phyloP scores from a whole-genome alignment of 2,888 invertebrate genomes.

The Rhimphoctona megacephalus region DNA sequence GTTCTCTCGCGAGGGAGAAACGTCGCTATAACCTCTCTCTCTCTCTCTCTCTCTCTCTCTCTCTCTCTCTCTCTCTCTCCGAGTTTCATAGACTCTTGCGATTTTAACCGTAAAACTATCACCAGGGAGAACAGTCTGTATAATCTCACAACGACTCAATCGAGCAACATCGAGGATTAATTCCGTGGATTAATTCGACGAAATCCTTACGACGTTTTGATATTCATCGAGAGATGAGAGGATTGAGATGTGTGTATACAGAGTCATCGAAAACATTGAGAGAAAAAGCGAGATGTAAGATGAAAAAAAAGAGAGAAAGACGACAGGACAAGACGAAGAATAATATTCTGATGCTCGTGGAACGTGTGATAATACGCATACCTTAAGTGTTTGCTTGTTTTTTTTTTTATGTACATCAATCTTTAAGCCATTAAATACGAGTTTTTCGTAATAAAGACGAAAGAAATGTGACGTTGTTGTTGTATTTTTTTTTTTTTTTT shows the following conservation, averaged over 20 bases:
- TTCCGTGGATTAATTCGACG: conserved; percentile 73
- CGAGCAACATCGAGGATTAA: conserved; percentile 66
- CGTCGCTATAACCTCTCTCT: conserved; percentile 1
- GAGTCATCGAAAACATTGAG: conserved; percentile 44
- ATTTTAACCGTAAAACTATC: conserved; percentile 73
- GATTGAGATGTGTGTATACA: conserved; percentile 51
- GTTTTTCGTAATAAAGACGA: conserved; percentile 31
- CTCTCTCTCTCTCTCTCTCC: neutral
- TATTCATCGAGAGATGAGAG: conserved; percentile 59
- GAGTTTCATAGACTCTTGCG: conserved; percentile 75
- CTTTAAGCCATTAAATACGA: conserved; percentile 34
- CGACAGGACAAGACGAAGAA: conserved; percentile 26
- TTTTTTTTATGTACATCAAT: conserved; percentile 35
- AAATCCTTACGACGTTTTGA: conserved; percentile 72
- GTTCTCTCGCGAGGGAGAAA: conserved; percentile 45
- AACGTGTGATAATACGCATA: conserved; percentile 55
- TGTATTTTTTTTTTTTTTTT: neutral
- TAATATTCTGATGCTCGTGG: conserved; percentile 35
- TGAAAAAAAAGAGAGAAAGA: conserved; percentile 17
- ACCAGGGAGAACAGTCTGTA: conserved; percentile 64
- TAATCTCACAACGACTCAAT: conserved; percentile 73
- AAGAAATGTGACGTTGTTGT: conserved; percentile 14
- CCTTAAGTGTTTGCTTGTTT: conserved; percentile 24
- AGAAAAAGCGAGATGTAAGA: conserved; percentile 2
- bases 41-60: too few species aligned